A percentile compares a stretch with the other conserved stretches of the same genome.
phyloP scores from a whole-genome alignment of 2,113 vertebrate species.

The Cyanoliseus patagonus region DNA sequence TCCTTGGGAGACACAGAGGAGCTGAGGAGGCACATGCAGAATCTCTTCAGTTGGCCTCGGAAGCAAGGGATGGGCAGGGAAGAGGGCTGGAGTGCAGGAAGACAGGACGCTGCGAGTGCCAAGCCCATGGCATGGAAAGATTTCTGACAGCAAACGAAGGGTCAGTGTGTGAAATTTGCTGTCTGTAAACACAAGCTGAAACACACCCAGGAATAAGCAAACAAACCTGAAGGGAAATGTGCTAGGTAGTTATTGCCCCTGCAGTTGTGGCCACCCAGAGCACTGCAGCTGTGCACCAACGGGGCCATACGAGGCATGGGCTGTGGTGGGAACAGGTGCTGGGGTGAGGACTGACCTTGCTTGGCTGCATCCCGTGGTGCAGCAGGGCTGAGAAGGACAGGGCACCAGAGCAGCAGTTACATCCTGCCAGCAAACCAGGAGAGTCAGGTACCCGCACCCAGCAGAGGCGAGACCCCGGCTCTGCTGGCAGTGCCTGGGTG shows the following conservation, averaged over 20 bases:
- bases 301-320: fast-evolving
- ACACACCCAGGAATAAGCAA: background rate
- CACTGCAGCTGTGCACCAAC: fast-evolving
- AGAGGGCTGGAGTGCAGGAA: background rate
- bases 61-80: background rate
- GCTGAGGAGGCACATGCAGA: background rate
- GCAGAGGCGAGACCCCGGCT: background rate
- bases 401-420: fast-evolving
- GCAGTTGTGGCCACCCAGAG: background rate
- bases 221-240: background rate
- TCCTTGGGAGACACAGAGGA: background rate
- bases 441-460: fast-evolving
- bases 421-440: fast-evolving
- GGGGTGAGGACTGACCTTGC: background rate
- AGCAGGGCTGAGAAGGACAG: background rate
- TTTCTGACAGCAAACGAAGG: background rate
- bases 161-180: background rate
- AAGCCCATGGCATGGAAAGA: fast-evolving
- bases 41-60: fast-evolving
- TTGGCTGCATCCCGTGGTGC: fast-evolving
- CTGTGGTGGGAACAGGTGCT: fast-evolving
- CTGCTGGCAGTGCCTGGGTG: background rate
- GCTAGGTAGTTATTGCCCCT: background rate
- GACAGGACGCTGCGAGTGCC: background rate
- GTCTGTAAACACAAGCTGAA: background rate